phyloP scores from a whole-genome alignment of 2,113 vertebrate genomes.

The Labrus mixtus region DNA sequence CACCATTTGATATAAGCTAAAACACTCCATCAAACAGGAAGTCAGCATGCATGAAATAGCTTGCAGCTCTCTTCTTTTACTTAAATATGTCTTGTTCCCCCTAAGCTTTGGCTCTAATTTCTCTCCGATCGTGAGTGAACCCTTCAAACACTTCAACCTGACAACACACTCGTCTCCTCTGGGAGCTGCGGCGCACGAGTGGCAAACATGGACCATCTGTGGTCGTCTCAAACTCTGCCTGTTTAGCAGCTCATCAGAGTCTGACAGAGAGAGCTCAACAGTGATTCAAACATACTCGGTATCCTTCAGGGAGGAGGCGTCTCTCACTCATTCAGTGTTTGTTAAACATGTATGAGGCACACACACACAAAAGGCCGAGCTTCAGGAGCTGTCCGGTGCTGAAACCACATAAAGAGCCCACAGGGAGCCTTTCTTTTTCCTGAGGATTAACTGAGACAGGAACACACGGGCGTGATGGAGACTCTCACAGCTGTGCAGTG shows the following conservation, averaged over 20 bases:
- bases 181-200: slow-evolving; percentile 30
- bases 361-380: slow-evolving; percentile 3
- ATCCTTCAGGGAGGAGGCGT: slow-evolving; percentile 13
- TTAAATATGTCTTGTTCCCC: background rate
- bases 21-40: no score
- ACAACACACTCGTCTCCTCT: slow-evolving; percentile 24
- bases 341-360: slow-evolving; percentile 1
- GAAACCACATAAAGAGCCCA: slow-evolving; percentile 61
- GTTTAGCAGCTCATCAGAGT: slow-evolving; percentile 65
- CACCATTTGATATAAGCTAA: no score
- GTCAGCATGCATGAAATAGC: background rate
- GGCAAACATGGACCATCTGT: slow-evolving; percentile 70
- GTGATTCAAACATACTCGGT: slow-evolving; percentile 40
- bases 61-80: background rate
- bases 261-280: slow-evolving; percentile 53
- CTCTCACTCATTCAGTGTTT: slow-evolving; percentile 28
- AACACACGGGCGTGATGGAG: slow-evolving; percentile 37
- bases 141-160: slow-evolving; percentile 17
- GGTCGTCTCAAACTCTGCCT: slow-evolving; percentile 44
- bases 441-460: slow-evolving; percentile 39
- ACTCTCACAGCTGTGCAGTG: slow-evolving; percentile 58
- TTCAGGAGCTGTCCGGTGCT: slow-evolving; percentile 73
- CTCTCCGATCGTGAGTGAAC: background rate
- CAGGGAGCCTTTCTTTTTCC: slow-evolving; percentile 42
- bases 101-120: background rate